Base-by-base conservation (phyloP, 1,140 invertebrate genomes). In the Portunus trituberculatus region DNA sequence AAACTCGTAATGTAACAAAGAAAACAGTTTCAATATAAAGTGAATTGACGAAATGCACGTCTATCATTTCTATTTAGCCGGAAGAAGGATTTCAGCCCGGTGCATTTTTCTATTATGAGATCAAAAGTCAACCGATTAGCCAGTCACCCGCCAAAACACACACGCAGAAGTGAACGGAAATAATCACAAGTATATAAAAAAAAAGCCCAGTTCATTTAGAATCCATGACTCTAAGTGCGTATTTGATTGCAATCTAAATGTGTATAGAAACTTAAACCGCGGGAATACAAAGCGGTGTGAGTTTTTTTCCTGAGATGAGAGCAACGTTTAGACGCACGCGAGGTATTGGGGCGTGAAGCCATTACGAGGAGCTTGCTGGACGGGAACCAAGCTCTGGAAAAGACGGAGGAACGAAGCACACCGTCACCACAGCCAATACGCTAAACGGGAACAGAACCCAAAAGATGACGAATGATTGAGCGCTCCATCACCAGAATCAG, bases 251-350 rank as follows among this genome's bases (percentile, higher is more conserved):
- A 76, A 39, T 76, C 67, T 76, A n/a, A n/a, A n/a, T 76, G 20
- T 7, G 25, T n/a, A n/a, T n/a, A 76, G 20, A 76, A 76, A 20
- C 67, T 76, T 76, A 76, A 76, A 76, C 20, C 67, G n/a, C 6
- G 20, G 67, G 67, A n/a, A 76, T 76, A 76, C 20, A 12, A n/a
- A 20, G 20, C 25, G 25, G 67, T 76, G 6, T n/a, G 16, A 12
- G 67, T 76, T 25, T 76, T 39, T 76, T 76, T 20, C 52, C 52
- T n/a, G 4, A n/a, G 67, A 76, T 20, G 25, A 20, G 20, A 76
- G 67, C 67, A 76, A 76, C 67, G n/a, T 76, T 76, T 76, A 76
- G n/a, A 76, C 67, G 20, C 67, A 76, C 67, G 67, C 67, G 67
- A 76, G 20, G 67, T n/a, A 76, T n/a, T 20, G 67, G 67, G 6